Conservation (phyloP, 2,888 invertebrate genomes). For the Heliconius charithonia region DNA sequence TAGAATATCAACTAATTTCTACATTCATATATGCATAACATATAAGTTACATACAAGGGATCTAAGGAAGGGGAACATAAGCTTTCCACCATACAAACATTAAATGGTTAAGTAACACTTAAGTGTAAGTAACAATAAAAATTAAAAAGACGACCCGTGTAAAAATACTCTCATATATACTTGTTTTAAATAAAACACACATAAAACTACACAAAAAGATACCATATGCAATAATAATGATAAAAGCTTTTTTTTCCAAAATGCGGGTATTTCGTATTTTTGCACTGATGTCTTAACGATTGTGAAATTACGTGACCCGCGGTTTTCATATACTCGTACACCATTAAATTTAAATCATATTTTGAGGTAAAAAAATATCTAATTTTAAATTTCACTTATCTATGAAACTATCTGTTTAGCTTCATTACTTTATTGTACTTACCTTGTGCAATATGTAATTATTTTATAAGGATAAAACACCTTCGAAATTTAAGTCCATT, state of each 20-base stretch:
- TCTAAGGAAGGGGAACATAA: conserved; percentile 17
- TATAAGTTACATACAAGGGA: conserved; percentile 11
- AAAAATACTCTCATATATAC: not conserved
- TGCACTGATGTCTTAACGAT: not conserved
- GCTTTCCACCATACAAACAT: not conserved
- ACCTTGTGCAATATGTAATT: not conserved
- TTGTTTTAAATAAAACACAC: not conserved
- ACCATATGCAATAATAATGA: not conserved
- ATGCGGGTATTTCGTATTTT: not conserved
- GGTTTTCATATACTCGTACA: not conserved
- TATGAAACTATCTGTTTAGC: conserved; percentile 8
- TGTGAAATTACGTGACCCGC: conserved; percentile 2
- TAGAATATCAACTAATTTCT: conserved; percentile 9
- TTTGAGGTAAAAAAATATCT: not conserved
- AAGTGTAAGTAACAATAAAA: not conserved
- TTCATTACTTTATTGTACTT: not conserved
- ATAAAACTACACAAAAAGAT: not conserved
- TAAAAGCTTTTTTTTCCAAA: not conserved
- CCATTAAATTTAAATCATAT: not conserved
- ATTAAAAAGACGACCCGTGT: not conserved
- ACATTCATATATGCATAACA: conserved; percentile 5
- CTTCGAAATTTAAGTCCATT: not conserved
- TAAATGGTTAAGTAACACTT: not conserved
- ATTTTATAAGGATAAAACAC: not conserved
- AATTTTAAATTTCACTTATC: not conserved